Conservation (phyloP, 2,797 vertebrate genomes). For the Mormyrus hasselquistii region DNA sequence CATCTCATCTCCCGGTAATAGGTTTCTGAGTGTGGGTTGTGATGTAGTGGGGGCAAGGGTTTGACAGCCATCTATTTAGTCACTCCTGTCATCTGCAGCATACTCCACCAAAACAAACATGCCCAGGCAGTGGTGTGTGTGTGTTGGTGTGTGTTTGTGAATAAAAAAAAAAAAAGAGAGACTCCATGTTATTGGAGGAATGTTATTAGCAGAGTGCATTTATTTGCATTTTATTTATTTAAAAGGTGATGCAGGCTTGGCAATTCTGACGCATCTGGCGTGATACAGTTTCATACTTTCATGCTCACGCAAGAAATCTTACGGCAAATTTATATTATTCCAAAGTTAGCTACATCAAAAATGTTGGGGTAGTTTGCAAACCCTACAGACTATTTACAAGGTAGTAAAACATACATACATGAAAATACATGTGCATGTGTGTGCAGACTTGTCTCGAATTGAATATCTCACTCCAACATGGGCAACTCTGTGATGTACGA, state of each 20-base stretch:
- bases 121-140: not conserved
- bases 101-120: not conserved
- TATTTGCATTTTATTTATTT: not conserved
- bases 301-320: not conserved
- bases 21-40: not conserved
- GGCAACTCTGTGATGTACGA: not conserved
- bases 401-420: not conserved
- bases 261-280: not conserved
- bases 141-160: not conserved
- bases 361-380: not conserved
- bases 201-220: not conserved
- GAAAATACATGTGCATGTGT: not conserved
- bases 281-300: not conserved
- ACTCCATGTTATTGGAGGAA: not conserved
- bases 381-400: not conserved
- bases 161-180: not conserved
- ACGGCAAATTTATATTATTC: not conserved
- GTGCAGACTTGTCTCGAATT: not conserved
- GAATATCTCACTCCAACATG: not conserved
- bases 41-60: not conserved
- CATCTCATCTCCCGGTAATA: conserved; percentile 38
- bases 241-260: not conserved
- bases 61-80: not conserved
- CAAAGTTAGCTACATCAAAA: not conserved
- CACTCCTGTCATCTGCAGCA: not conserved